Base-by-base conservation (phyloP, 2,797 vertebrate genomes). In the Onychomys arenicola region DNA sequence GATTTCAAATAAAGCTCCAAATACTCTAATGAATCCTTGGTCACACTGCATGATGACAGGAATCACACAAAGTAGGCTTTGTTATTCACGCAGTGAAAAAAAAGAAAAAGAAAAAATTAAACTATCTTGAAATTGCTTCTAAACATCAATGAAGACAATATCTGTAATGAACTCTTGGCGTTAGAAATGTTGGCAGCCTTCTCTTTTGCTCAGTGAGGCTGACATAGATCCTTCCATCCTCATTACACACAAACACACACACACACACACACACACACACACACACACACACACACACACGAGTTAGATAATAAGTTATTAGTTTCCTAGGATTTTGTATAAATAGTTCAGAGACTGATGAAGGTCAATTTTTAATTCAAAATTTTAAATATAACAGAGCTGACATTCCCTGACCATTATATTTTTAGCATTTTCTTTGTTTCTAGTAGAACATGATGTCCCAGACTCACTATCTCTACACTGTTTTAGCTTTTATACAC, bases 341-440 rank as follows among this genome's bases (percentile, higher is more conserved):
- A 82, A 75, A 52, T 10, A 29, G 19, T 67, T 67, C 23, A 46
- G 65, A 55, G n/a, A 57, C 17, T 17, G 2, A 77, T 2, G 27
- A 84, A 7, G 37, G 80, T 34, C 12, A 25, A 16, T 25, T 5
- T n/a, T 87, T 81, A 32, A 43, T 55, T 82, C 34, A n/a, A 43
- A 57, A 21, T 46, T n/a, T 5, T 21, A 83, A 71, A 40, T 14
- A 46, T 55, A 76, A 23, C 0, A 40, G 11, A 63, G 12, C 17
- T 37, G 5, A 5, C 2, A n/a, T 59, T 59, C 25, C 4, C 3
- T 11, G 1, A 16, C 63, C 55, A 21, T 32, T 0, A 7, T 17
- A 75, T 10, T 34, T 10, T 29, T 65, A 59, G 2, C 9, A 77
- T 21, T 93, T 69, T 27, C 5, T 88, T 84, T 81, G 69, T 17